Evolutionary conservation across 64 coral and sea anemone species (phyloP).

Genomic region (Montipora efflorescens): DNA sequence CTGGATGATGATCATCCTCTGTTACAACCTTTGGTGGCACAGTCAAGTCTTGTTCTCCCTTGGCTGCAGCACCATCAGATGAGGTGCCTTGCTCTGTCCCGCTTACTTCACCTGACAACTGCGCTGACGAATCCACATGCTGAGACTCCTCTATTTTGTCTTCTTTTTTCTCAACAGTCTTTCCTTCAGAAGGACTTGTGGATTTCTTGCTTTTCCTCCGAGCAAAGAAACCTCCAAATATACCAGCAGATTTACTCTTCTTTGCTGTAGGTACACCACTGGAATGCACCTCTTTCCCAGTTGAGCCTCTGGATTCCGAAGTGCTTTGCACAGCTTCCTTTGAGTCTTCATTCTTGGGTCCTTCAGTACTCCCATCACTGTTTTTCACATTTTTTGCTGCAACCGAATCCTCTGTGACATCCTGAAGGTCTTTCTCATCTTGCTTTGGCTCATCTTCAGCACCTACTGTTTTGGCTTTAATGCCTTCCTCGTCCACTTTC

Average conservation of each 20-base stretch:
- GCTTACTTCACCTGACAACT: background rate
- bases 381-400: background rate
- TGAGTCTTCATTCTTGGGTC: background rate
- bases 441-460: background rate
- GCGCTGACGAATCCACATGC: background rate
- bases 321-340: conserved; percentile 10
- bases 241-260: conserved; percentile 17
- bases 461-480: background rate
- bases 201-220: conserved; percentile 28
- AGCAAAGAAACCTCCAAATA: conserved; percentile 41
- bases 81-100: background rate
- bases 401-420: background rate
- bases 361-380: background rate
- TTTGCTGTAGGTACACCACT: background rate
- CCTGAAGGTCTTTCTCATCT: background rate
- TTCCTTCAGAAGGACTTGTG: background rate
- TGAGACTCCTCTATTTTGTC: background rate
- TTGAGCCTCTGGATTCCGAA: background rate
- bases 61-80: background rate
- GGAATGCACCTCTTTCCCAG: background rate
- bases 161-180: background rate
- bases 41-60: background rate
- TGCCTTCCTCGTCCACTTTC: background rate
- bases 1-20: background rate
- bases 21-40: background rate